Percentiles rank a stretch among this genome's conserved stretches.
Evolutionary conservation across 2,113 vertebrate genomes (phyloP).

Genomic region (Thermophis baileyi): DNA sequence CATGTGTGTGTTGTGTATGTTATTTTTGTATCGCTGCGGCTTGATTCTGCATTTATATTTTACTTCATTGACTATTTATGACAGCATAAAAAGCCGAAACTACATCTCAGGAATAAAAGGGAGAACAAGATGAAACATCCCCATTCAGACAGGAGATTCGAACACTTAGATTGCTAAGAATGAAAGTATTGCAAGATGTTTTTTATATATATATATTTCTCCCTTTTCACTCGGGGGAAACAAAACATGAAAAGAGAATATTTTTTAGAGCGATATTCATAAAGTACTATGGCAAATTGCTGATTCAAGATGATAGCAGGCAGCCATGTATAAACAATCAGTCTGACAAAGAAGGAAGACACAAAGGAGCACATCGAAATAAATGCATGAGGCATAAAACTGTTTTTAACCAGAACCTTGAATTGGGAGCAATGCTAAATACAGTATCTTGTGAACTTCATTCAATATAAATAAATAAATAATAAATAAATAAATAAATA

Average conservation of each 20-base stretch:
- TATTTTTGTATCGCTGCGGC: neutral
- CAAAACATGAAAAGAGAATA: conserved; percentile 30
- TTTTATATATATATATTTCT: neutral
- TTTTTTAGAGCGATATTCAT: conserved; percentile 26
- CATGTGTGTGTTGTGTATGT: neutral
- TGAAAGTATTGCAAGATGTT: conserved; percentile 35
- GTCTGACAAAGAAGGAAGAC: conserved; percentile 36
- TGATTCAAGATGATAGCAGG: conserved; percentile 41
- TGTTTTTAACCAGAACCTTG: neutral
- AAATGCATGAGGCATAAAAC: neutral
- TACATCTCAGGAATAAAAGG: conserved; percentile 25
- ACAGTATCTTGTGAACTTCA: neutral
- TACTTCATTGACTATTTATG: conserved; percentile 1
- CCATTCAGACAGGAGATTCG: conserved; percentile 2
- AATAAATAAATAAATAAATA: no score
- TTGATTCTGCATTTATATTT: neutral
- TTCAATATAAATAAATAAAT: no score
- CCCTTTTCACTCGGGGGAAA: neutral
- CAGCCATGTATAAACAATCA: conserved; percentile 27
- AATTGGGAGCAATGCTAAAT: neutral
- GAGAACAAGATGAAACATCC: conserved; percentile 15
- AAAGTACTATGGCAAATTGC: conserved; percentile 21
- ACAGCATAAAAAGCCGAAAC: neutral
- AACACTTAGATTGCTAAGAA: conserved; percentile 26
- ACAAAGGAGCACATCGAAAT: conserved; percentile 13